Percentiles rank a stretch among this genome's conserved stretches.
Conservation (phyloP, 2,888 invertebrate species). For the Sympetrum striolatum region DNA sequence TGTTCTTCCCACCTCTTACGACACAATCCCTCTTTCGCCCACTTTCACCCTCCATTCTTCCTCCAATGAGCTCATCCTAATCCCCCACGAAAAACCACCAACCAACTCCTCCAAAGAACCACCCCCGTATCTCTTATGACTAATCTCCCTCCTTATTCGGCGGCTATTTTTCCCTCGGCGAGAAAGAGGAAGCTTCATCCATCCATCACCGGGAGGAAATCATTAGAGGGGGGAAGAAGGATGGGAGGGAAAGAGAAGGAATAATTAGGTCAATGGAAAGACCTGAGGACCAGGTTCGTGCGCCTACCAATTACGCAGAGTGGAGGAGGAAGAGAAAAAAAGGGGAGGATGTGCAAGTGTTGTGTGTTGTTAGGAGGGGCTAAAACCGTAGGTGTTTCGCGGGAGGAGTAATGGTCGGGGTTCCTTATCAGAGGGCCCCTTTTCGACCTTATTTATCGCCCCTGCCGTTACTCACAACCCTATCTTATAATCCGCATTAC, state of each 20-base stretch:
- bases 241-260: background rate
- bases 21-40: too few relatives aligned
- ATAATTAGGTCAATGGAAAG: conserved; percentile 36
- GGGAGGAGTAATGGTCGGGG: conserved; percentile 15
- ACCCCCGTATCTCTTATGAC: background rate
- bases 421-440: conserved; percentile 22
- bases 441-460: conserved; percentile 29
- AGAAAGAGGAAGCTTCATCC: background rate
- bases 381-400: background rate
- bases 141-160: background rate
- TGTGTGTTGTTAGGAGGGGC: background rate
- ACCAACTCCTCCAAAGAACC: background rate
- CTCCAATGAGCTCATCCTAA: too few relatives aligned
- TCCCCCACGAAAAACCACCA: too few relatives aligned
- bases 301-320: conserved; percentile 25
- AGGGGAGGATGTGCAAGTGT: background rate
- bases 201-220: conserved; percentile 23
- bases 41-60: too few relatives aligned
- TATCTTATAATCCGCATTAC: conserved; percentile 39
- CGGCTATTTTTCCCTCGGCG: background rate
- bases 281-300: conserved; percentile 2
- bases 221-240: background rate
- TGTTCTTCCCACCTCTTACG: too few relatives aligned
- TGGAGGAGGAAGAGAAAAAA: background rate
- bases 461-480: conserved; percentile 26